Base-by-base conservation (phyloP, 2,113 vertebrate species). In the Hippocampus guttulatus region DNA sequence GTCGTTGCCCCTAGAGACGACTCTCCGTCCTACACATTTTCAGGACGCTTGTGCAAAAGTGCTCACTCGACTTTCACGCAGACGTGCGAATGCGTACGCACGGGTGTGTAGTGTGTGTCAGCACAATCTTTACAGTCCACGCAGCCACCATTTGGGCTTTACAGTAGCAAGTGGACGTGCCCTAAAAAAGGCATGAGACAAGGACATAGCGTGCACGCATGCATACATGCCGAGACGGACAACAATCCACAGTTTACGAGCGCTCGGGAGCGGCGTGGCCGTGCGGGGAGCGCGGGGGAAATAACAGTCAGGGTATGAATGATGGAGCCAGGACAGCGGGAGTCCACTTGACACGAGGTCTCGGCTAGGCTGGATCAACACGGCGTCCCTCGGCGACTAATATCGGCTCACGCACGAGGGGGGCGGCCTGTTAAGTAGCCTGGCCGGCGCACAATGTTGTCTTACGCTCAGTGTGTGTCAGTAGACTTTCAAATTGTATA, bases 321-420 rank as follows among this genome's bases (percentile, higher is more conserved):
- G 88, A 90, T 88, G 87, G 87, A 89, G 83, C 71, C 84, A 71
- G 40, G 67, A 67, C 85, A 85, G 82, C 82, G 61, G 84, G 89
- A 86, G 77, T 83, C 86, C 88, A 89, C 85, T 91, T 90, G 85
- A 87, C 83, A 82, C 79, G 61, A 67, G 71, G 84, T 79, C 86
- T 85, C 78, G 66, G 57, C 86, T 57, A 76, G 87, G 81, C 87
- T 83, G 86, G 85, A 90, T 87, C 84, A 89, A 89, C 88, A 86
- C 55, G 55, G 74, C 75, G 78, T 87, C 83, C 58, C 84, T 55
- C 49, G 64, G 80, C 79, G 75, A 82, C 78, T 84, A 82, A 88
- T 84, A 84, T 77, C 75, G 84, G 76, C 83, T 83, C 75, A 78
- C 75, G 77, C 74, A 73, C 16, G 66, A 64, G 33, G 52, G 52